These are phyloP conservation scores for Apotomis capreana DNA, from an alignment of 2,888 invertebrate genomes.

Conservation along the genomic window DNA sequence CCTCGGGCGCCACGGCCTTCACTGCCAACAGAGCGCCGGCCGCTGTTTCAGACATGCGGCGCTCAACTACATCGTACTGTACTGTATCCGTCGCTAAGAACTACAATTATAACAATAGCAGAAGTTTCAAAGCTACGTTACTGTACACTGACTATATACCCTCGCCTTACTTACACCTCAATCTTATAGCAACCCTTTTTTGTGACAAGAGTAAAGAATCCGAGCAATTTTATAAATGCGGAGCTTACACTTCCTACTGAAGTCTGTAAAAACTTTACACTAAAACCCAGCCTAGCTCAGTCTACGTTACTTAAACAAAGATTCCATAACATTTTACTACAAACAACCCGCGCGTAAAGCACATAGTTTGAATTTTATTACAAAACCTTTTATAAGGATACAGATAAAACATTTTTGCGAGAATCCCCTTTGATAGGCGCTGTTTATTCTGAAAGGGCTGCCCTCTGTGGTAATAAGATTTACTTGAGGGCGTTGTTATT, in stretches of 20 bases:
- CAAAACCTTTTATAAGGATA: constrained; percentile 45
- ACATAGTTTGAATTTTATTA: constrained; percentile 44
- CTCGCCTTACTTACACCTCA: too few species aligned
- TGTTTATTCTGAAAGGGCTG: constrained; percentile 62
- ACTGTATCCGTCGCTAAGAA: too few species aligned
- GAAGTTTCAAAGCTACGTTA: too few species aligned
- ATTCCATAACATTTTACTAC: constrained; percentile 16
- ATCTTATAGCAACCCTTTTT: not conserved
- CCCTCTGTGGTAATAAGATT: constrained; percentile 61
- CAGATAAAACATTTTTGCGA: constrained; percentile 55
- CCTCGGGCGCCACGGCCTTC: too few species aligned
- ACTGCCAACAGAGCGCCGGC: too few species aligned
- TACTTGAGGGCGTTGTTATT: constrained; percentile 55
- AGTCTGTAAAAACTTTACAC: not conserved
- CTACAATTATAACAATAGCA: too few species aligned
- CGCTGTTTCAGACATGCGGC: too few species aligned
- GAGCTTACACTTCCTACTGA: not conserved
- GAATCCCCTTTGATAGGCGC: constrained; percentile 60
- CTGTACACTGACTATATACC: too few species aligned
- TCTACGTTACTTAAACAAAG: constrained; percentile 1
- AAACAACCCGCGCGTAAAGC: constrained; percentile 14
- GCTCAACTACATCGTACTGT: too few species aligned
- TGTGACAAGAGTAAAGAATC: not conserved
- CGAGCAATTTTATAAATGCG: not conserved
- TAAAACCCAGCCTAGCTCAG: not conserved